These are phyloP conservation scores for Apolygus lucorum DNA, from an alignment of 1,140 invertebrate genomes.

Conservation along the genomic window DNA sequence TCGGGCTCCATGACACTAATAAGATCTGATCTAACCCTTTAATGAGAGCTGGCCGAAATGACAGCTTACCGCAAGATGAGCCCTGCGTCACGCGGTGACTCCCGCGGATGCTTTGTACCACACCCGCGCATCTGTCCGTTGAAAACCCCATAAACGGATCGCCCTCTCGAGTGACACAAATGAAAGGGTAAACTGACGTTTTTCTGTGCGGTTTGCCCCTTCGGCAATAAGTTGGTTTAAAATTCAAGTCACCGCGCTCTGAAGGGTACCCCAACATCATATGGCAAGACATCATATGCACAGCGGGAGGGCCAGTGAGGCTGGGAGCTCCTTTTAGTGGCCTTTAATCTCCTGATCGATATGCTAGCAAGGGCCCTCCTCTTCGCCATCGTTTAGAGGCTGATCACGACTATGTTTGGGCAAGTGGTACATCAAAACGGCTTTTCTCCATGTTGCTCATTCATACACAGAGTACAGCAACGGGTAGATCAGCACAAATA, in stretches of 20 bases:
- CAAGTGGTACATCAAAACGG: no score
- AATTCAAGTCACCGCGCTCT: not conserved
- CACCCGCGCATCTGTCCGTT: constrained; percentile 2
- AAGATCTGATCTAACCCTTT: constrained; percentile 4
- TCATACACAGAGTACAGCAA: no score
- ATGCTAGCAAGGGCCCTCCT: no score
- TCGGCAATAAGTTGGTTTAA: not conserved
- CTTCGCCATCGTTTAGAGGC: no score
- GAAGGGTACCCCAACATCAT: no score
- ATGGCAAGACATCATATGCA: no score
- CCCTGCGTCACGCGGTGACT: not conserved
- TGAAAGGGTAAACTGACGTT: constrained; percentile 12
- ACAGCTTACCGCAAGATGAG: constrained; percentile 1
- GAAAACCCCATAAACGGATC: not conserved
- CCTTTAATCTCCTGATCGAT: no score
- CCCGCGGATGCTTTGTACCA: not conserved
- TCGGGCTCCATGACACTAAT: not conserved
- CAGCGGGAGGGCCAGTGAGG: no score
- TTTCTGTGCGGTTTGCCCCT: not conserved
- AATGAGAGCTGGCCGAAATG: not conserved
- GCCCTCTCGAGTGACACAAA: not conserved
- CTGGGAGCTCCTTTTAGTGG: no score
- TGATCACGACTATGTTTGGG: no score
- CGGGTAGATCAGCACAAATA: no score
- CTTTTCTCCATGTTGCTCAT: no score